These are phyloP conservation scores for Chromis chromis DNA, from an alignment of 2,797 vertebrate species.

Conservation along the genomic window DNA sequence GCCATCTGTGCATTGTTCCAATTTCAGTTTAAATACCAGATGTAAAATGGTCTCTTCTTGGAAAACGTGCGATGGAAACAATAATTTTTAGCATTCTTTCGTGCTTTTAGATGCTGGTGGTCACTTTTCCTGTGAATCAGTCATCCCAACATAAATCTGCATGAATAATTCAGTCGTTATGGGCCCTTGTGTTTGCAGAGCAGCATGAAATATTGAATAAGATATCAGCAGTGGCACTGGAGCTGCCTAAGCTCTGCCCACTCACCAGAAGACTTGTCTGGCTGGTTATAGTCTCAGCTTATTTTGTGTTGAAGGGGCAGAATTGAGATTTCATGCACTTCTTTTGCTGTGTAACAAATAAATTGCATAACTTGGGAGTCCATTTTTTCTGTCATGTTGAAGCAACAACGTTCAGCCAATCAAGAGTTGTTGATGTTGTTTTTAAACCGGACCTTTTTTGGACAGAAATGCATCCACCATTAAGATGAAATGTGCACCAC, in stretches of 20 bases:
- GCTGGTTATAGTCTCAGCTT: conserved; percentile 22
- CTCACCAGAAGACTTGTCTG: conserved; percentile 40
- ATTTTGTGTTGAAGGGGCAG: neutral
- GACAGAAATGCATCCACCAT: neutral
- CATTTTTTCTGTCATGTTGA: neutral
- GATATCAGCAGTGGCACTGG: conserved; percentile 52
- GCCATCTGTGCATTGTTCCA: rapidly evolving
- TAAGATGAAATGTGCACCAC: neutral
- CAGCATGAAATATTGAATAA: conserved; percentile 76
- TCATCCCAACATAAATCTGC: conserved; percentile 74
- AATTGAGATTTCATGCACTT: neutral
- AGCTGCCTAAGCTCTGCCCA: conserved; percentile 36
- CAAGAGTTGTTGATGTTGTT: too few species aligned
- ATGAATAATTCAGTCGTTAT: conserved; percentile 82
- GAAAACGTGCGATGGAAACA: conserved; percentile 10
- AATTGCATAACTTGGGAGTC: neutral
- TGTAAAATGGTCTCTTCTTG: conserved; percentile 1
- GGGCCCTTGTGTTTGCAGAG: conserved; percentile 66
- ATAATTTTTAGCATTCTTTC: conserved; percentile 19
- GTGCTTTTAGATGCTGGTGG: conserved; percentile 27
- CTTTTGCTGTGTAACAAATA: neutral
- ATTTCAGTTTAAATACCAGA: neutral
- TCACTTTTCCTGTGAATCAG: conserved; percentile 73
- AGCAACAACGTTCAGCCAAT: neutral
- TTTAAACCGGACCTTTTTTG: neutral